Percentiles rank a stretch among this genome's conserved stretches.
Evolutionary conservation across 2,888 invertebrate species (phyloP).

Genomic region (Ypsolopha scabrella): DNA sequence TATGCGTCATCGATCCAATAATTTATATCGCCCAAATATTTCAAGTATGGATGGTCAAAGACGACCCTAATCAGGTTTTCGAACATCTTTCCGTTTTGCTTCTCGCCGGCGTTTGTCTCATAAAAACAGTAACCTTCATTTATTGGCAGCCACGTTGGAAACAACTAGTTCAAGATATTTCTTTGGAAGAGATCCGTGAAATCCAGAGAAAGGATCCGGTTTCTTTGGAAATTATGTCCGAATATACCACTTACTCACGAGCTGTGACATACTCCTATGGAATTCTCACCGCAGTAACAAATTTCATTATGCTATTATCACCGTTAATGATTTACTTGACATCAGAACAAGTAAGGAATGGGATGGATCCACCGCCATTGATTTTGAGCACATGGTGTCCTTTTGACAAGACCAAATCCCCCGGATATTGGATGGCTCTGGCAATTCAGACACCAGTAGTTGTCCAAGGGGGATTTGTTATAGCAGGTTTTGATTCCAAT

Average conservation of each 20-base stretch:
- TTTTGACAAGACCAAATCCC: conserved; percentile 33
- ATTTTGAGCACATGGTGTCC: conserved; percentile 47
- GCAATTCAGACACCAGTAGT: conserved; percentile 28
- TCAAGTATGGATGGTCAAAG: background rate
- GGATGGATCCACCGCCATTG: conserved; percentile 30
- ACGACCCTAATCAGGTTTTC: background rate
- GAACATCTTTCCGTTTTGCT: background rate
- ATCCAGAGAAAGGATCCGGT: conserved; percentile 16
- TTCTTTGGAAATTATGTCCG: conserved; percentile 16
- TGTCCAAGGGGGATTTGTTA: conserved; percentile 27
- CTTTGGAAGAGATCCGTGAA: conserved; percentile 26
- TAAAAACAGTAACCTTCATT: background rate
- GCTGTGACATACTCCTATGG: conserved; percentile 33
- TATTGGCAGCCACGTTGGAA: conserved; percentile 16
- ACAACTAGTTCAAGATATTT: conserved; percentile 19
- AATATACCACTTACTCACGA: conserved; percentile 34
- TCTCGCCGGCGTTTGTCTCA: background rate
- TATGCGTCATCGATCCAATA: background rate
- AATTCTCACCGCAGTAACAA: conserved; percentile 28
- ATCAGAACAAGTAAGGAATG: conserved; percentile 22
- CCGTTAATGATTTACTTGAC: conserved; percentile 31
- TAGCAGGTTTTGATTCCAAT: conserved; percentile 34
- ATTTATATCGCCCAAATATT: background rate
- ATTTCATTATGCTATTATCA: conserved; percentile 19
- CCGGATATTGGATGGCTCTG: conserved; percentile 31